Base-by-base conservation (phyloP, 2,888 invertebrate species). In the Lycocerus yunnanus region DNA sequence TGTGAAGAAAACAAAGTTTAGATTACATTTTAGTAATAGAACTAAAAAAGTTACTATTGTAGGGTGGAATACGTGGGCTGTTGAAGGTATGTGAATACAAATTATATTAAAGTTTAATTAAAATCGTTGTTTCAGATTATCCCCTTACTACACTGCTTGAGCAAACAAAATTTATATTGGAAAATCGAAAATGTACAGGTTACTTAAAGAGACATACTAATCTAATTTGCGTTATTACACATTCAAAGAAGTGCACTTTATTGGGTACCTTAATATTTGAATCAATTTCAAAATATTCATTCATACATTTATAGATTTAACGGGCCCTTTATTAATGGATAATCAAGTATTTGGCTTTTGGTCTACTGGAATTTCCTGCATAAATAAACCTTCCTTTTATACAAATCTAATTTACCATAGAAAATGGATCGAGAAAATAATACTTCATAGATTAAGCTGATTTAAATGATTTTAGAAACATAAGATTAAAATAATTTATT, bases 11-110 rank as follows among this genome's bases (percentile, higher is more conserved):
- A 5, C 21, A 63, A 27, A 58, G 24, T 15, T 65, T 2, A 1
- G 9, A 60, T 18, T 21, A 14, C 13, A 15, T 8, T 9, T 6
- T n/a, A 16, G 8, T 10, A 10, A 10, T 11, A n/a, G 58, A 15
- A 18, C 8, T 15, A 4, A 21, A 3, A 66, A 5, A 21, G 73
- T 69, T 15, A 24, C 14, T 14, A 58, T 69, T 14, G 21, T 73
- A 6, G 73, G 66, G 8, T 73, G 73, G 73, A 69, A 16, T 15
- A 9, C 11, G n/a, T 58, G 59, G 60, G n/a, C 14, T 4, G 14
- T 14, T 10, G 15, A 59, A 67, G 71, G 71, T 71, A 24, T 43
- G 43, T n/a, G n/a, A 43, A 43, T 43, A 6, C 1, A 43, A 43
- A 43, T 43, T 43, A n/a, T 43, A 43, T n/a, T n/a, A 43, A 43